Evolutionary conservation across 92 coral and sea anemone genomes (phyloP).

Genomic region (Porites evermanni): DNA sequence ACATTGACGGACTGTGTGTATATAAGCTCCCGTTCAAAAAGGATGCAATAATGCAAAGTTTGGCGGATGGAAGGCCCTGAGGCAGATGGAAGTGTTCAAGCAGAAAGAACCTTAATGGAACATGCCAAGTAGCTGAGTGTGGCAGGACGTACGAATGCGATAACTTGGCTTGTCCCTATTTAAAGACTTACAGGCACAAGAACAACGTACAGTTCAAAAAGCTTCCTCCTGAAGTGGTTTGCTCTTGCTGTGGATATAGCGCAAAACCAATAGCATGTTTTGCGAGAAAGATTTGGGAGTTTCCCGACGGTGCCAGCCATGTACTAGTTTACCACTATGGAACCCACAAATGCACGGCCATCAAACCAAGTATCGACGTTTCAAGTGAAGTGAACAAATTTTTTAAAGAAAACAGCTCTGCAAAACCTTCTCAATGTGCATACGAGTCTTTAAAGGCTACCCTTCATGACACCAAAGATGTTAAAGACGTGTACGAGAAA

Average conservation of each 20-base stretch:
- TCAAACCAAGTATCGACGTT: slow-evolving; percentile 22
- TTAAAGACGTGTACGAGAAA: slow-evolving; percentile 36
- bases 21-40: slow-evolving; percentile 41
- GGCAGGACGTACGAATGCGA: too few relatives aligned
- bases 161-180: too few relatives aligned
- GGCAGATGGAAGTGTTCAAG: slow-evolving; percentile 29
- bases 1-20: slow-evolving; percentile 50
- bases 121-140: too few relatives aligned
- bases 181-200: too few relatives aligned
- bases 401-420: slow-evolving; percentile 34
- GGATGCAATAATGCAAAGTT: slow-evolving; percentile 50
- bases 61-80: slow-evolving; percentile 55
- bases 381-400: slow-evolving; percentile 9
- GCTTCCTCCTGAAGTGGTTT: too few relatives aligned
- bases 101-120: neutral
- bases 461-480: slow-evolving; percentile 38
- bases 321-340: slow-evolving; percentile 55
- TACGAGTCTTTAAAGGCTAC: slow-evolving; percentile 37
- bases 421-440: slow-evolving; percentile 61
- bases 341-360: slow-evolving; percentile 45
- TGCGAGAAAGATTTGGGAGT: slow-evolving; percentile 55
- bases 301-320: slow-evolving; percentile 35
- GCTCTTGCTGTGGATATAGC: too few relatives aligned
- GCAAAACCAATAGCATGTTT: too few relatives aligned
- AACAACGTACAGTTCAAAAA: too few relatives aligned